Percentiles rank a stretch among this genome's conserved stretches.
phyloP scores from a whole-genome alignment of 1,140 invertebrate species.

The Panulirus ornatus region DNA sequence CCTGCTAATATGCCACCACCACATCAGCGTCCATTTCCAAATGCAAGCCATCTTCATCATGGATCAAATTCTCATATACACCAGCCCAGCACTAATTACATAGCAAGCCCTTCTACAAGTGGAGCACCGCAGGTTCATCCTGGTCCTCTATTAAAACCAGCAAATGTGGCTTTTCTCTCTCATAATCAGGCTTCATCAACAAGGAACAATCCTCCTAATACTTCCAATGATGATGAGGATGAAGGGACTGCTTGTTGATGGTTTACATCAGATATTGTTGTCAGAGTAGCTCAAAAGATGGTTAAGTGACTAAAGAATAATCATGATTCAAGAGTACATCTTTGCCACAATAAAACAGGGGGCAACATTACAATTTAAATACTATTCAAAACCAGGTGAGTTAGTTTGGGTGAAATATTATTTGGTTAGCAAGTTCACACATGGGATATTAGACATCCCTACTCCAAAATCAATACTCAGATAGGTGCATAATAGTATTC shows the following conservation, averaged over 20 bases:
- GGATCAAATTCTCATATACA: constrained; percentile 24
- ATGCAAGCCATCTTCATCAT: constrained; percentile 42
- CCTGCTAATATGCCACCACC: constrained; percentile 45
- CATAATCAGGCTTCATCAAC: constrained; percentile 60
- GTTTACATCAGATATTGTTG: constrained; percentile 39
- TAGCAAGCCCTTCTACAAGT: constrained; percentile 35
- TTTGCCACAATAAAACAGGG: too few relatives aligned
- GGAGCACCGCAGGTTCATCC: constrained; percentile 27
- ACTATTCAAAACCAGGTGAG: not conserved
- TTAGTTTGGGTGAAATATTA: not conserved
- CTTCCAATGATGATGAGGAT: constrained; percentile 54
- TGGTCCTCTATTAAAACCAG: constrained; percentile 69
- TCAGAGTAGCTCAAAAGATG: constrained; percentile 34
- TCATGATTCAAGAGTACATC: too few relatives aligned
- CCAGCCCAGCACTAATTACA: constrained; percentile 38
- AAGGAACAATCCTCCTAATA: constrained; percentile 19
- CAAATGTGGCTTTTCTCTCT: constrained; percentile 74
- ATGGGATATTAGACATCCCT: too few relatives aligned
- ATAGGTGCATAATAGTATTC: too few relatives aligned
- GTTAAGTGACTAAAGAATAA: not conserved
- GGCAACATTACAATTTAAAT: too few relatives aligned
- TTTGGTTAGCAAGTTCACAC: too few relatives aligned
- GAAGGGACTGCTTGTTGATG: constrained; percentile 66
- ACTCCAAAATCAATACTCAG: too few relatives aligned
- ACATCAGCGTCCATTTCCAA: constrained; percentile 42